Percentiles rank a stretch among this genome's conserved stretches.
Conservation (phyloP, 2,888 invertebrate species). For the Myathropa florea region DNA sequence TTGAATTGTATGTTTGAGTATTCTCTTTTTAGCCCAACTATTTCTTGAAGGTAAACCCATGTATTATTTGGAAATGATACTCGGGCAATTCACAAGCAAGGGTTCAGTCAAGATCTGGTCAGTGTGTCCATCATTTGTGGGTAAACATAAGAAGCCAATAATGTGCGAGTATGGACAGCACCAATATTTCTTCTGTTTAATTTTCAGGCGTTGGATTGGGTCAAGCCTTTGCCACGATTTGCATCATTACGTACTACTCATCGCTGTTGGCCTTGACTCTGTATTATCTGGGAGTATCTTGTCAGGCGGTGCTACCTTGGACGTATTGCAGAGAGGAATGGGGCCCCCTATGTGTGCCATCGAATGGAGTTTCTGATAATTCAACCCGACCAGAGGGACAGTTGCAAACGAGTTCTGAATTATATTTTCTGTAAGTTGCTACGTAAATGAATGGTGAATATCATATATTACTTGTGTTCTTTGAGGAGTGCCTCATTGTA, state of each 20-base stretch:
- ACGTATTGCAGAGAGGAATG: conserved; percentile 82
- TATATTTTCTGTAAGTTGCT: conserved; percentile 83
- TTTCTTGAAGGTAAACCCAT: conserved; percentile 85
- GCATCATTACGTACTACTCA: conserved; percentile 89
- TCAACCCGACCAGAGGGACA: conserved; percentile 44
- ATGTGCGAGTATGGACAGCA: neutral
- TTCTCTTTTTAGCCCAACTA: too few species aligned
- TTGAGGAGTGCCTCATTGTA: too few species aligned
- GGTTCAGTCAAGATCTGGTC: conserved; percentile 88
- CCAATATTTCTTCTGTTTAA: neutral
- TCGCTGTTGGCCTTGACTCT: conserved; percentile 87
- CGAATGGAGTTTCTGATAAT: conserved; percentile 23
- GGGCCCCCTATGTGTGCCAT: conserved; percentile 77
- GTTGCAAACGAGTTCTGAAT: conserved; percentile 82
- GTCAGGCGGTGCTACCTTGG: conserved; percentile 87
- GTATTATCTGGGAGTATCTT: conserved; percentile 88
- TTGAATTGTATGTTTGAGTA: neutral
- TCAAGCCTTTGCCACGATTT: conserved; percentile 84
- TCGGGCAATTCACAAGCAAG: conserved; percentile 91
- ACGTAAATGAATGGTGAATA: neutral
- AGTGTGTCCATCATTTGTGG: conserved; percentile 88
- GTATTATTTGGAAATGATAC: conserved; percentile 90
- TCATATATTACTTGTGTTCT: too few species aligned
- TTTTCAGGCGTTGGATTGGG: conserved; percentile 85
- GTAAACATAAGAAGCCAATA: conserved; percentile 80